Conservation (phyloP, 1,140 invertebrate genomes). For the Rhizoglyphus robini region DNA sequence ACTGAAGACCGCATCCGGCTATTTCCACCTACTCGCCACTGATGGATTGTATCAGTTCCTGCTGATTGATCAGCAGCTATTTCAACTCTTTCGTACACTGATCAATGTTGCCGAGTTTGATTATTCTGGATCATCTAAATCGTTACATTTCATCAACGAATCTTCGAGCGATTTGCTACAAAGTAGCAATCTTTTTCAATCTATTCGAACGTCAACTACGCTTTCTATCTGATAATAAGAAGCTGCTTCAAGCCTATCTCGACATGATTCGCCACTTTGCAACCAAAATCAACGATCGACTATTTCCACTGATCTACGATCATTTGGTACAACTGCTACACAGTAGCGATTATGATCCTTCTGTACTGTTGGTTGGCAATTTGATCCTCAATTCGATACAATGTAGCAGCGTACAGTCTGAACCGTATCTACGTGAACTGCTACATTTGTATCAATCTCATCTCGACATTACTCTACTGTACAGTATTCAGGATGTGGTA, state of each 20-base stretch:
- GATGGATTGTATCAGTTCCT: neutral
- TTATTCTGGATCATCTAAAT: neutral
- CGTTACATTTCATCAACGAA: neutral
- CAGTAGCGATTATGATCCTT: neutral
- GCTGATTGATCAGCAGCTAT: neutral
- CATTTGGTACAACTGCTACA: neutral
- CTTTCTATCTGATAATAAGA: neutral
- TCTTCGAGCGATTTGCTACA: no score
- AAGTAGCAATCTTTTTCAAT: no score
- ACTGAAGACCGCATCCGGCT: neutral
- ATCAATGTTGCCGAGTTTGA: neutral
- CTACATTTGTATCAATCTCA: neutral
- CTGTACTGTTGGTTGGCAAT: neutral
- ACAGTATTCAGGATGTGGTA: neutral
- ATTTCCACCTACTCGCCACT: neutral
- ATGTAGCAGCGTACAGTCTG: neutral
- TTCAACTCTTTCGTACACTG: constrained; percentile 1
- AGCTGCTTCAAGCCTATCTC: neutral
- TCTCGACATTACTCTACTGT: neutral
- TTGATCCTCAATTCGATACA: neutral
- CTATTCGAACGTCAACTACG: neutral
- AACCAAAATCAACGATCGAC: neutral
- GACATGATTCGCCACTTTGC: neutral
- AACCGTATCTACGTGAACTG: neutral
- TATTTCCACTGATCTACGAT: neutral